Percentiles rank a stretch among this genome's conserved stretches.
phyloP scores from a whole-genome alignment of 2,888 invertebrate genomes.

The Escarpia spicata region DNA sequence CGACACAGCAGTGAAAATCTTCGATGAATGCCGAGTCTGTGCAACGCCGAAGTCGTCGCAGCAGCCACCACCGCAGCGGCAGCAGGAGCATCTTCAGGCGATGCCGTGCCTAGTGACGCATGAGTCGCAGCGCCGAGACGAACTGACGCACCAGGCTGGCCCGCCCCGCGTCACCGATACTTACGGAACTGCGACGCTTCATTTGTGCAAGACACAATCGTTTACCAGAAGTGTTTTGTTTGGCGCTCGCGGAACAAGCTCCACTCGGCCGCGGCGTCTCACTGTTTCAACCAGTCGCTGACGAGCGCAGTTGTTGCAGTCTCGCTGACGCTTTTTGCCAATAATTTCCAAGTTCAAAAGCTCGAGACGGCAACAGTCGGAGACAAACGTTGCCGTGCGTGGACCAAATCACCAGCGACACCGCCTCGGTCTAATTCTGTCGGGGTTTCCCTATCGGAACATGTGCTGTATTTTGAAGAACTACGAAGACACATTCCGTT shows the following conservation, averaged over 20 bases:
- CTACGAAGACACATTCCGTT: not conserved
- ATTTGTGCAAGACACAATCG: slow-evolving; percentile 3
- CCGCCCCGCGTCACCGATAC: not conserved
- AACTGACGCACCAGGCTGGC: not conserved
- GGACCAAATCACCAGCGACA: not conserved
- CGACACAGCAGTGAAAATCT: not conserved
- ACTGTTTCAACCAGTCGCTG: not conserved
- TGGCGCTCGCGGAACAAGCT: not conserved
- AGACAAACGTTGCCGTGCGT: not conserved
- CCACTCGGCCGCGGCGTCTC: not conserved
- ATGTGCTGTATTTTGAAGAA: not conserved
- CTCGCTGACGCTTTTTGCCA: not conserved
- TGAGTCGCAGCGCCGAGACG: not conserved
- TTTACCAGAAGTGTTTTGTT: not conserved
- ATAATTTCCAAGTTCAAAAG: not conserved
- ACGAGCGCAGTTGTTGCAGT: not conserved
- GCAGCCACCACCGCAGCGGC: not conserved
- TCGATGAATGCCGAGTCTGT: not conserved
- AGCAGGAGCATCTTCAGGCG: not conserved
- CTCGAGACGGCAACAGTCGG: not conserved
- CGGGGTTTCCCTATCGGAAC: not conserved
- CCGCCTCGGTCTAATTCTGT: not conserved
- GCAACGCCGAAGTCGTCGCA: not conserved
- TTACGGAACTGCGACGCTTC: not conserved
- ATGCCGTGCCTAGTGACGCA: not conserved